These are phyloP conservation scores for Spodoptera frugiperda DNA, from an alignment of 1,140 invertebrate species.

Conservation along the genomic window DNA sequence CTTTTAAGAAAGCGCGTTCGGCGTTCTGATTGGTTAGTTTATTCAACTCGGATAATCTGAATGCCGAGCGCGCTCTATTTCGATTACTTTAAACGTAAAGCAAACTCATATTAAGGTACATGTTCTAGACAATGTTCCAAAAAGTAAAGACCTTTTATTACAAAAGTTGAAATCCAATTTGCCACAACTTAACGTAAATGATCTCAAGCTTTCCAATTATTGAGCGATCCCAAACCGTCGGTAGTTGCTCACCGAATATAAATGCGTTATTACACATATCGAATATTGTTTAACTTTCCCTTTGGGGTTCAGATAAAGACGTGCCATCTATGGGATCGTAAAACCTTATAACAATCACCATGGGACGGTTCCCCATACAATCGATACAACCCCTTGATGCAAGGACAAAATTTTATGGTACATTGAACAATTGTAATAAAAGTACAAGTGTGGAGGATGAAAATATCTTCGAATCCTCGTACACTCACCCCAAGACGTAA, in stretches of 20 bases:
- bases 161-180: too few relatives aligned
- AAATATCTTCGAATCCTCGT: too few relatives aligned
- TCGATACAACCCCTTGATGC: neutral
- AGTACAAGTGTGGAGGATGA: too few relatives aligned
- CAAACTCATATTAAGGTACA: too few relatives aligned
- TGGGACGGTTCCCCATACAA: neutral
- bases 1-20: too few relatives aligned
- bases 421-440: neutral
- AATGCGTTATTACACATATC: conserved; percentile 6
- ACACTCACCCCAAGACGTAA: too few relatives aligned
- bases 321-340: neutral
- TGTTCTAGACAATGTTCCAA: too few relatives aligned
- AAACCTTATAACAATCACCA: conserved; percentile 2
- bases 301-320: conserved; percentile 4
- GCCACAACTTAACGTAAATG: neutral
- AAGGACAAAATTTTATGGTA: conserved; percentile 7
- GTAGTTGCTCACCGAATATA: neutral
- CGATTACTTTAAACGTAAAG: too few relatives aligned
- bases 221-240: neutral
- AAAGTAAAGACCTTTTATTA: too few relatives aligned
- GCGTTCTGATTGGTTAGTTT: too few relatives aligned
- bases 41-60: too few relatives aligned
- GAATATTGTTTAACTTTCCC: conserved; percentile 14
- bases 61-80: too few relatives aligned
- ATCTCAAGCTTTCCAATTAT: neutral